Evolutionary conservation across 2,888 invertebrate species (phyloP).

Genomic region (Magallana nippona): DNA sequence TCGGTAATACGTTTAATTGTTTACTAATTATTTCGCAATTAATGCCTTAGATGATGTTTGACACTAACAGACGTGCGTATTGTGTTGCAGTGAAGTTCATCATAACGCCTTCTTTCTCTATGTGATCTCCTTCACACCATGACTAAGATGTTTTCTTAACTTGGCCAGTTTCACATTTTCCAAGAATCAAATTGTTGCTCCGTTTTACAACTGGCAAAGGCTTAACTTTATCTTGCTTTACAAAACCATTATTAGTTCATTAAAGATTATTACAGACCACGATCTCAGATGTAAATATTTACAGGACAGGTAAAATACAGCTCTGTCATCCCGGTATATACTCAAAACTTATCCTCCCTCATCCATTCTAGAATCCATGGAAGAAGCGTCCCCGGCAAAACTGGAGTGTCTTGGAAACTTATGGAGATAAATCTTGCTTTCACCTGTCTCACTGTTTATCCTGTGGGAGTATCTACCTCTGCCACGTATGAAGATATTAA

Average conservation of each 20-base stretch:
- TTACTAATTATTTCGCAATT: not conserved
- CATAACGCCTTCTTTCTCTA: too few species aligned
- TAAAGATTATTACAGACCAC: conserved; percentile 4
- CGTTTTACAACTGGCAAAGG: not conserved
- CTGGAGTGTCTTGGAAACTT: not conserved
- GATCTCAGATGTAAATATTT: not conserved
- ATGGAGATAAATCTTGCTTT: conserved; percentile 16
- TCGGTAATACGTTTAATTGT: conserved; percentile 7
- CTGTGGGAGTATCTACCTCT: conserved; percentile 1
- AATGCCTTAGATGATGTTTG: not conserved
- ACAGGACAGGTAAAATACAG: conserved; percentile 22
- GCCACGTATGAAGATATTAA: conserved; percentile 29
- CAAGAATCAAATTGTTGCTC: not conserved
- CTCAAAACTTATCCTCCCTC: not conserved
- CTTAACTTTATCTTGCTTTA: conserved; percentile 6
- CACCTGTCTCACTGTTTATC: conserved; percentile 14
- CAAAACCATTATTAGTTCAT: conserved; percentile 29
- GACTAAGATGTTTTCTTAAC: too few species aligned
- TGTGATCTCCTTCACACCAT: too few species aligned
- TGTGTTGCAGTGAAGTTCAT: not conserved
- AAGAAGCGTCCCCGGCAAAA: not conserved
- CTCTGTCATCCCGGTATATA: not conserved
- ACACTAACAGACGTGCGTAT: not conserved
- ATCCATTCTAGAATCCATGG: not conserved
- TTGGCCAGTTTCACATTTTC: too few species aligned